Conservation (phyloP, 2,888 invertebrate genomes). For the Omphaloscelis lunosa region DNA sequence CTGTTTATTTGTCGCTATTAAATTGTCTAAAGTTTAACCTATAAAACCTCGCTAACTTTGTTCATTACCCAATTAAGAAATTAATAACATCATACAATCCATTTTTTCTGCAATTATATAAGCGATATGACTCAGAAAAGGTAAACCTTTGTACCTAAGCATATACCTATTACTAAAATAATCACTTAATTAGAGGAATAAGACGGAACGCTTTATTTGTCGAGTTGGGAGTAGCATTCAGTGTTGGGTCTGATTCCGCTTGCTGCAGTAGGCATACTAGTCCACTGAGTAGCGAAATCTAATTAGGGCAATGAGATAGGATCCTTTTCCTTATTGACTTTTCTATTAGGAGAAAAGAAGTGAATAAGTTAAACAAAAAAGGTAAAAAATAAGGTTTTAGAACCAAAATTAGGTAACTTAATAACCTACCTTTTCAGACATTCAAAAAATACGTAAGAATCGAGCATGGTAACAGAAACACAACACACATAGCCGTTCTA, state of each 20-base stretch:
- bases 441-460: background rate
- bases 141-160: background rate
- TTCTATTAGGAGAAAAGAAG: background rate
- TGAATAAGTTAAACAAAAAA: background rate
- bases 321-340: background rate
- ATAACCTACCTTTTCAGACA: background rate
- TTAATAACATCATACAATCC: background rate
- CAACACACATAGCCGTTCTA: background rate
- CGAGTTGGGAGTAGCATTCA: background rate
- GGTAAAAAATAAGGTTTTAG: background rate
- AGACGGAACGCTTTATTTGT: background rate
- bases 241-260: background rate
- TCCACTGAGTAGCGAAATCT: background rate
- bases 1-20: background rate
- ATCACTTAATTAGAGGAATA: no score
- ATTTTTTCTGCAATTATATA: background rate
- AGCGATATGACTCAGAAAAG: background rate
- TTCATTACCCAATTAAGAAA: background rate
- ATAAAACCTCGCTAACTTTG: background rate
- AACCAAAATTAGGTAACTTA: background rate
- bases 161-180: background rate
- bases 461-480: background rate
- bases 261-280: background rate
- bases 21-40: background rate
- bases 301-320: background rate